Percentiles rank a stretch among this genome's conserved stretches.
phyloP scores from a whole-genome alignment of 2,113 vertebrate species.

The Nicator chloris region DNA sequence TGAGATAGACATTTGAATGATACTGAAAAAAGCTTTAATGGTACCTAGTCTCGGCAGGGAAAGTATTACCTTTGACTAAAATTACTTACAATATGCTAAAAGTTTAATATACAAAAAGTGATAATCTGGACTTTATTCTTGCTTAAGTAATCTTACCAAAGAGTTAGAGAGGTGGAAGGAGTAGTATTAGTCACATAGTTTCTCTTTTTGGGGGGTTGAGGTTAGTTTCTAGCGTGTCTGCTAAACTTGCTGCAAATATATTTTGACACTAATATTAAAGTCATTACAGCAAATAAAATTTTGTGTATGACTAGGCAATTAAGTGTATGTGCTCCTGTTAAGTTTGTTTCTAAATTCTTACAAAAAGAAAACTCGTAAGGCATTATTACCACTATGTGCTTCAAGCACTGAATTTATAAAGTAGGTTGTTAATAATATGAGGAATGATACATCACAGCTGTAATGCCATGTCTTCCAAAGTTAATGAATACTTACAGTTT shows the following conservation, averaged over 20 bases:
- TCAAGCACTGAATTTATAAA: constrained; percentile 69
- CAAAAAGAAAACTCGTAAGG: constrained; percentile 22
- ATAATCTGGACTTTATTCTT: not conserved
- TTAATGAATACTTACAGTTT: constrained; percentile 78
- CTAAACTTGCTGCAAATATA: not conserved
- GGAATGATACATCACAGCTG: constrained; percentile 68
- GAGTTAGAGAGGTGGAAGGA: not conserved
- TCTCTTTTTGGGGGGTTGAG: not conserved
- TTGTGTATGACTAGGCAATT: not conserved
- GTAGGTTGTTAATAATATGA: constrained; percentile 71
- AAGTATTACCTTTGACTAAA: constrained; percentile 24
- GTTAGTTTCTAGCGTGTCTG: not conserved
- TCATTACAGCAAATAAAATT: not conserved
- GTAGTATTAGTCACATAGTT: not conserved
- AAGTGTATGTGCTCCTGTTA: constrained; percentile 25
- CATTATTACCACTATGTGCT: constrained; percentile 61
- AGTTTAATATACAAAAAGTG: not conserved
- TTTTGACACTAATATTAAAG: not conserved
- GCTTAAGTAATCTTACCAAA: not conserved
- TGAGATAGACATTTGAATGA: not conserved
- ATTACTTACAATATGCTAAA: constrained; percentile 47
- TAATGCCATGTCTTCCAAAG: constrained; percentile 68
- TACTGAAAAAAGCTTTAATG: constrained; percentile 23
- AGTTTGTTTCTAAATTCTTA: constrained; percentile 48
- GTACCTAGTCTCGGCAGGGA: constrained; percentile 1